Evolutionary conservation across 2,797 vertebrate genomes (phyloP), one percentile per base, ranked within the genome.

Genomic region (Siniperca obscura): DNA sequence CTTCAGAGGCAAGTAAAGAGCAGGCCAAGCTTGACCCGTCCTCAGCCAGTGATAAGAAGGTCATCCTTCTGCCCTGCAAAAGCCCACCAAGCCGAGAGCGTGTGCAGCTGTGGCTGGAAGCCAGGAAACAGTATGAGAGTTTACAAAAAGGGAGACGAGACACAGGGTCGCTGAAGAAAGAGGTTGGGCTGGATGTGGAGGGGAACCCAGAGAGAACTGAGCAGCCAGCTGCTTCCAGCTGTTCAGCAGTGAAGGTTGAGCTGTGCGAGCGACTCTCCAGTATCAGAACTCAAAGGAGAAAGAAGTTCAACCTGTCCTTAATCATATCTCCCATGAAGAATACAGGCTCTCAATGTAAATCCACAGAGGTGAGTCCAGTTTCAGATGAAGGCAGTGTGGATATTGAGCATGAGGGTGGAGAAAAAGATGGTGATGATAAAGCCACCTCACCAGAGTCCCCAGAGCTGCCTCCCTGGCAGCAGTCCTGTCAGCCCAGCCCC

Each of bases 11-110:
- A 1, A 67, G 22, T 60, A 71, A 75, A 77, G 80, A 94, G 67
- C 92, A 87, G 80, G 90, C 91, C 78, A 89, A 86, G 79, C 87
- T 89, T 78, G 89, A 89, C 76, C 86, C 79, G 7, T 95, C 95
- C 91, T 94, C 92, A 78, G 77, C 87, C 36, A 91, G 94, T 75
- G 96, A 97, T 94, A 97, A 97, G 93, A 98, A 97, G 92, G 96
- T 99, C 46, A 89, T 98, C 80, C 96, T 99, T 68, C 95, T 99
- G 92, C 98, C 98, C 90, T 99, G 98, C 92, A 98, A 96, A 89
- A 97, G 93, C 93, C 97, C 98, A 34, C 98, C 98, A 42, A 97
- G 95, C 92, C 93, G 95, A 73, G 96, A 98, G 69, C 95, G 96
- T 38, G 97, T 99, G 91, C 97, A 97, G 81, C 89, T 96, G 65